Conservation (phyloP, 2,113 vertebrate genomes). For the Plectropomus leopardus region DNA sequence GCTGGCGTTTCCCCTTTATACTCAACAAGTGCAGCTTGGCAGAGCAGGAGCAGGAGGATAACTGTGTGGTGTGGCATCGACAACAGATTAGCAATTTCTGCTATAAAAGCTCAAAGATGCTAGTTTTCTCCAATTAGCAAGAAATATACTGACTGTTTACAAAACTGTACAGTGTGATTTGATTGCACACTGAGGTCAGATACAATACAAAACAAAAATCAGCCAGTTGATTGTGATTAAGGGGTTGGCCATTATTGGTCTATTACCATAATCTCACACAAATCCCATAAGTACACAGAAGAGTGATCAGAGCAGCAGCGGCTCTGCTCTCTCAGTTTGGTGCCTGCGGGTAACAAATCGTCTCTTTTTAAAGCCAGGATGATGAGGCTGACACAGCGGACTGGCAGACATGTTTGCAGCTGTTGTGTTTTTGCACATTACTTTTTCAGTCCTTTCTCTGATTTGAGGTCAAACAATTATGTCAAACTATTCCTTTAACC, state of each 20-base stretch:
- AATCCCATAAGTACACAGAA: constrained; percentile 30
- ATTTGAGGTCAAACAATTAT: background rate
- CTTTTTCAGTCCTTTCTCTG: background rate
- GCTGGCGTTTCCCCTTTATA: background rate
- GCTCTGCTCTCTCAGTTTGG: background rate
- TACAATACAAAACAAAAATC: background rate
- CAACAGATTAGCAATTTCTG: constrained; percentile 18
- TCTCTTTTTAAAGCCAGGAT: background rate
- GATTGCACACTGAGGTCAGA: constrained; percentile 7
- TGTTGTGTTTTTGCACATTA: background rate
- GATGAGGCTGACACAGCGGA: background rate
- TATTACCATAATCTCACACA: constrained; percentile 33
- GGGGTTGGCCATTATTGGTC: constrained; percentile 25
- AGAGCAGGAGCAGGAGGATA: constrained; percentile 13
- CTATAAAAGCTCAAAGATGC: background rate
- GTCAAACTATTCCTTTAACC: background rate
- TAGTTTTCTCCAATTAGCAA: constrained; percentile 21
- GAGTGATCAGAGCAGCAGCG: constrained; percentile 4
- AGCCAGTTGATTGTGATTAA: constrained; percentile 23
- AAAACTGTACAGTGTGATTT: constrained; percentile 1
- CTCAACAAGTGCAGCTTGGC: constrained; percentile 14
- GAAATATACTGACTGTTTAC: background rate
- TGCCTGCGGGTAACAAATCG: constrained; percentile 10
- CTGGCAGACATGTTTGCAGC: constrained; percentile 11
- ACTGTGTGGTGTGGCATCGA: background rate